Conservation (phyloP, 2,113 vertebrate genomes). For the Ginglymostoma cirratum region DNA sequence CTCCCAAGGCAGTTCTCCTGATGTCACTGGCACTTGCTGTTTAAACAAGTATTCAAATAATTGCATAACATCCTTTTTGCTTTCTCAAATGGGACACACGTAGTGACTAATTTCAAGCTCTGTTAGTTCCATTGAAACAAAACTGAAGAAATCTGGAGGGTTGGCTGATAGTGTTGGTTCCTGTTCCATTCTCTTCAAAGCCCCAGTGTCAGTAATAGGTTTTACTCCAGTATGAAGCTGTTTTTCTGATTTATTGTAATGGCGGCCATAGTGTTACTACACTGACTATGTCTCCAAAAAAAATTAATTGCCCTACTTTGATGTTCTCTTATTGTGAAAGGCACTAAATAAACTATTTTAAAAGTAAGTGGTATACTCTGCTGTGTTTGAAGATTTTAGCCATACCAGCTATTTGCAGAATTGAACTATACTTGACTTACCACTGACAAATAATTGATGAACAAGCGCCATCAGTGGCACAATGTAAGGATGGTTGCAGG, state of each 20-base stretch:
- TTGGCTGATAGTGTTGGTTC: background rate
- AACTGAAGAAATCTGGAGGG: constrained; percentile 15
- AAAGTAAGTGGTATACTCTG: background rate
- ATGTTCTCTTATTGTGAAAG: background rate
- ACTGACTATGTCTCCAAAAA: background rate
- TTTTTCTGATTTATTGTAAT: background rate
- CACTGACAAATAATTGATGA: background rate
- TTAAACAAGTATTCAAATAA: background rate
- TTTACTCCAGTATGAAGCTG: background rate
- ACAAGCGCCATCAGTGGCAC: background rate
- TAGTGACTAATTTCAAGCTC: background rate
- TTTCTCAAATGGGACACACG: background rate
- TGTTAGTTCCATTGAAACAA: background rate
- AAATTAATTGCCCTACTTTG: background rate
- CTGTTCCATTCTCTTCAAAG: background rate
- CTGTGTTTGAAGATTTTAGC: background rate
- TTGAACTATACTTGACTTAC: background rate
- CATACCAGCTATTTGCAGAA: background rate
- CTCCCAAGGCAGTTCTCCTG: background rate
- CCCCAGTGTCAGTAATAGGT: background rate
- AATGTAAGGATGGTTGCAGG: background rate
- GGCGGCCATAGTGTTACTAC: background rate
- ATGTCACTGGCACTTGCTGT: background rate
- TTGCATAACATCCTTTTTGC: background rate
- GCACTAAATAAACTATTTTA: background rate